Evolutionary conservation across 1,140 invertebrate genomes (phyloP).

Genomic region (Venustaconcha ellipsiformis): DNA sequence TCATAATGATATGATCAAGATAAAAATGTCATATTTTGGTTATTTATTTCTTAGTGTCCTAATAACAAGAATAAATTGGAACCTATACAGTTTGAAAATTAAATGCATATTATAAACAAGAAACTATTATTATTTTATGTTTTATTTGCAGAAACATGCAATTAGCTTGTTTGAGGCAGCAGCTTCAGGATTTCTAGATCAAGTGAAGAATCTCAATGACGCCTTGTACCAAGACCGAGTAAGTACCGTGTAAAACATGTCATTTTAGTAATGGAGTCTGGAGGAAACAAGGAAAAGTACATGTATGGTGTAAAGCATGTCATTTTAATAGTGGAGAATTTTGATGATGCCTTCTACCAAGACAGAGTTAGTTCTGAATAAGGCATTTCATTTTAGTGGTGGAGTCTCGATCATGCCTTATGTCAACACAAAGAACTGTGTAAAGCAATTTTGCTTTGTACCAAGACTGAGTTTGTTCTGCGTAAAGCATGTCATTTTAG

Average conservation of each 20-base stretch:
- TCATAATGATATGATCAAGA: no score
- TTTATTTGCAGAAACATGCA: conserved; percentile 41
- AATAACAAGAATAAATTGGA: no score
- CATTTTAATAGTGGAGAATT: not conserved
- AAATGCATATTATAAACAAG: no score
- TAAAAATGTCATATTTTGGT: no score
- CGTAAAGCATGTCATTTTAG: no score
- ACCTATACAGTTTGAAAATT: no score
- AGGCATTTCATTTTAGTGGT: no score
- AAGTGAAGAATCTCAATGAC: conserved; percentile 36
- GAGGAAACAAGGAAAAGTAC: not conserved
- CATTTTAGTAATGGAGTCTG: not conserved
- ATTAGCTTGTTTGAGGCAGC: conserved; percentile 50
- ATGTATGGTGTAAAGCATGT: not conserved
- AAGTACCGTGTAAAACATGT: not conserved
- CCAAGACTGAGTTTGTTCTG: not conserved
- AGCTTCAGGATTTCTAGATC: conserved; percentile 40
- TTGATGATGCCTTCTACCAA: not conserved
- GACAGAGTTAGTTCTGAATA: not conserved
- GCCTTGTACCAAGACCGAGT: conserved; percentile 58
- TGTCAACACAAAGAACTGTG: not conserved
- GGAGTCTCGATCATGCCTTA: no score
- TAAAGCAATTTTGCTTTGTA: not conserved
- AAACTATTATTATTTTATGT: conserved; percentile 3
- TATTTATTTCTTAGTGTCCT: no score